Evolutionary conservation across 2,888 invertebrate genomes (phyloP).

Genomic region (Nephrotoma appendiculata): DNA sequence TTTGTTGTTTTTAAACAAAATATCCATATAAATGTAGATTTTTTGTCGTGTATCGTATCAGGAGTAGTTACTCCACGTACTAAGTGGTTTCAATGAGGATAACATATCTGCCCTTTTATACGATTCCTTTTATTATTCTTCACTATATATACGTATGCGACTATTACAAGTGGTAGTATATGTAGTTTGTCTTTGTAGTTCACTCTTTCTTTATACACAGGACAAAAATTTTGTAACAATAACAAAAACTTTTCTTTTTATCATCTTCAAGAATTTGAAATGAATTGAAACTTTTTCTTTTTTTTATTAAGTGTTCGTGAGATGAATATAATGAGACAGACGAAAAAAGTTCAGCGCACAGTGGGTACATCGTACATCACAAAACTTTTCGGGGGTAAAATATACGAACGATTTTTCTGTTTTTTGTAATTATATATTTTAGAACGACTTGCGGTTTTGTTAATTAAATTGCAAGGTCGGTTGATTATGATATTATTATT

Average conservation of each 20-base stretch:
- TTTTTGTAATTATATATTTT: too few species aligned
- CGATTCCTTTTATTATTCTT: neutral
- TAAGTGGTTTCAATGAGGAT: neutral
- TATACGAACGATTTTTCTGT: too few species aligned
- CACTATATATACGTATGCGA: neutral
- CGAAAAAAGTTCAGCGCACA: neutral
- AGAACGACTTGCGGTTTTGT: too few species aligned
- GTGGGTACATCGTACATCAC: neutral
- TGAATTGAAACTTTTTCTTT: neutral
- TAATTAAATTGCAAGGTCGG: too few species aligned
- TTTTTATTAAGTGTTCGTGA: neutral
- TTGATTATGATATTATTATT: too few species aligned
- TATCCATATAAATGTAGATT: neutral
- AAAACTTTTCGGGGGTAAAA: too few species aligned
- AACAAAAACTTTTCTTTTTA: neutral
- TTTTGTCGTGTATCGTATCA: neutral
- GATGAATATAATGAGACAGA: slow-evolving; percentile 2
- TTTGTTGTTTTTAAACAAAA: neutral
- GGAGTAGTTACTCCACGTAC: neutral
- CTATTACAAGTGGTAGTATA: neutral
- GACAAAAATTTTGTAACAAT: neutral
- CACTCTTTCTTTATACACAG: neutral
- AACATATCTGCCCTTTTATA: neutral
- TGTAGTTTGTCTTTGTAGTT: neutral
- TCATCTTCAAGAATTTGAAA: neutral